Evolutionary conservation across 53 echinoderm and acorn worm genomes (phyloP), one percentile per base, ranked within the genome.

Genomic region (Echinometra lucunter): DNA sequence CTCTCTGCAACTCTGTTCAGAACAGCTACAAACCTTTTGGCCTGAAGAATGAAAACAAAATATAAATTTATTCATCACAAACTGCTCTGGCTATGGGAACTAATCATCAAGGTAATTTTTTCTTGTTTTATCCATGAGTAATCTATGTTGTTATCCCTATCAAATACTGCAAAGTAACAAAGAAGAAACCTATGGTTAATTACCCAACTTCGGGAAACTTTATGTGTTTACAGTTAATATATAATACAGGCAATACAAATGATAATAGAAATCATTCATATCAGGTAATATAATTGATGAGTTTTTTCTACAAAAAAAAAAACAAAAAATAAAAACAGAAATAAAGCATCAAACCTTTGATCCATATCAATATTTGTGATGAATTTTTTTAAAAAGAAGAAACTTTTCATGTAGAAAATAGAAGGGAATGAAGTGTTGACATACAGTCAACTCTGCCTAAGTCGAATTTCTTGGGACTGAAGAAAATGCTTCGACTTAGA

Each of bases 1-100:
- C 96, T 94, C 66, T 99, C 99, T 75, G 99, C 98, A 19, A 97
- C 95, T 57, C 95, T 93, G 80, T 99, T 99, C 74, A 99, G 92
- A 32, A 99, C 78, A 81, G 98, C 97, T 34, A 99, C 96, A 91
- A 99, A 99, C 57, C 95, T 96, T 92, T 99, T 99, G 9, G 99
- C 98, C 99, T 99, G 90, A 25, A 95, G 4, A 75, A 49, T 78
- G 32, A 91, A n/a, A 74, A 30, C 27, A 30, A 85, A 6, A 19
- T 53, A 74, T 74, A 37, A 74, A 4, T 15, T 35, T 63, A 63
- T 63, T 25, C 25, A 23, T 21, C 63, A 63, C 21, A 63, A 63
- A 25, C 25, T 53, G 53, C 13, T 53, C 53, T 13, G 13, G 13
- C 9, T 11, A 13, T 53, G 53, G n/a, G n/a, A n/a, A n/a, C n/a